Percentiles rank a stretch among this genome's conserved stretches.
These are phyloP conservation scores for Varanus salvator DNA, from an alignment of 2,113 vertebrate genomes.

Conservation along the genomic window DNA sequence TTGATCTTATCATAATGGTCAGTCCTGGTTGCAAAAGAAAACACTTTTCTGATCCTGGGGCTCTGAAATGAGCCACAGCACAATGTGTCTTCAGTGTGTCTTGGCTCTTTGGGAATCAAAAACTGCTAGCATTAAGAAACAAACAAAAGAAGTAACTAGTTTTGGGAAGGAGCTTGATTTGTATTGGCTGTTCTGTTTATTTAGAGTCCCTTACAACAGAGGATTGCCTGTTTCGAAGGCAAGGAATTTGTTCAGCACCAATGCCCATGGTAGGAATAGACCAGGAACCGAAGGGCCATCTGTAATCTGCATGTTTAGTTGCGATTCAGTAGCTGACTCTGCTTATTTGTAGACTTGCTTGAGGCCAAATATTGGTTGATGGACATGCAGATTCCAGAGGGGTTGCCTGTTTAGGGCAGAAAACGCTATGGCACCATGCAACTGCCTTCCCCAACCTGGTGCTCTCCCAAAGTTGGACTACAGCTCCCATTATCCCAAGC, in stretches of 20 bases:
- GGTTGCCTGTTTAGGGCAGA: too few species aligned
- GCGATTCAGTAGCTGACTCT: slow-evolving; percentile 4
- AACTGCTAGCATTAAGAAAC: neutral
- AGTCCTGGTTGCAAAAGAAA: slow-evolving; percentile 12
- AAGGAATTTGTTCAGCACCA: neutral
- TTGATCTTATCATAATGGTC: slow-evolving; percentile 12
- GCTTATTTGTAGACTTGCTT: neutral
- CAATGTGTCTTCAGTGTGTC: neutral
- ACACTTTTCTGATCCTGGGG: neutral
- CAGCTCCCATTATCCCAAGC: too few species aligned
- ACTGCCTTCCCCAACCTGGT: neutral
- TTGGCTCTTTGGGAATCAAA: neutral
- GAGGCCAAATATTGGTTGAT: neutral
- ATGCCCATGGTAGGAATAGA: neutral
- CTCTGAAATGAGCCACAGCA: neutral
- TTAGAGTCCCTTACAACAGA: neutral
- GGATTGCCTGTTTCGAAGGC: neutral
- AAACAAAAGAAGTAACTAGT: neutral
- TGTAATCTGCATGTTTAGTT: slow-evolving; percentile 8
- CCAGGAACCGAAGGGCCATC: neutral
- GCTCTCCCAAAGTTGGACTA: too few species aligned
- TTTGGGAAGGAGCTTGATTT: neutral
- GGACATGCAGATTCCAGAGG: neutral
- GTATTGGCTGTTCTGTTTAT: neutral
- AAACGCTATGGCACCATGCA: too few species aligned